Conservation (phyloP, 2,888 invertebrate genomes). For the Agrochola litura region DNA sequence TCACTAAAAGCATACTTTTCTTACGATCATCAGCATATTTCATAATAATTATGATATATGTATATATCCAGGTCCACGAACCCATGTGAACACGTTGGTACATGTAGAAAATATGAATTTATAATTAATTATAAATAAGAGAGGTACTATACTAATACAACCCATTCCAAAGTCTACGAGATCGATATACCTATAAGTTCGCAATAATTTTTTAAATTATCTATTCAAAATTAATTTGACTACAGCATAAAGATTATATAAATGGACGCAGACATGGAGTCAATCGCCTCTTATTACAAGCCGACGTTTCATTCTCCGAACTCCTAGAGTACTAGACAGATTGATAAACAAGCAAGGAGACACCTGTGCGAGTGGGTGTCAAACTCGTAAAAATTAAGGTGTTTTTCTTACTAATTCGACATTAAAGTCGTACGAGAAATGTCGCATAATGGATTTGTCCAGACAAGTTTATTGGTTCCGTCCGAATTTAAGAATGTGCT, state of each 20-base stretch:
- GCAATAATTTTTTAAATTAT: constrained; percentile 29
- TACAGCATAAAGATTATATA: constrained; percentile 52
- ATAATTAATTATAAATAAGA: constrained; percentile 14
- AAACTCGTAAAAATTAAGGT: constrained; percentile 72
- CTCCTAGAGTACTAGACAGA: constrained; percentile 66
- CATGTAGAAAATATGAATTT: constrained; percentile 11
- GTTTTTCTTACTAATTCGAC: constrained; percentile 69
- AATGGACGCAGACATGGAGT: constrained; percentile 47
- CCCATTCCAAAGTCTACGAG: constrained; percentile 43
- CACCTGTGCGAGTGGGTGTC: constrained; percentile 73
- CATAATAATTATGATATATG: neutral
- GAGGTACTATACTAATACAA: neutral
- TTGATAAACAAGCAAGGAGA: constrained; percentile 66
- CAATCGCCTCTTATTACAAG: constrained; percentile 63
- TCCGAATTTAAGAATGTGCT: constrained; percentile 78
- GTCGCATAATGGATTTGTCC: constrained; percentile 71
- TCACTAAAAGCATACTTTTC: neutral
- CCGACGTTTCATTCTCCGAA: constrained; percentile 67
- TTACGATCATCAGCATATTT: neutral
- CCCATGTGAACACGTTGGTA: constrained; percentile 15
- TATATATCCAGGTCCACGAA: constrained; percentile 28
- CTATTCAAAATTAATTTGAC: constrained; percentile 52
- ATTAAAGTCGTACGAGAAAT: constrained; percentile 63
- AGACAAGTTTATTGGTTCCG: constrained; percentile 81
- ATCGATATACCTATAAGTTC: constrained; percentile 17